Percentiles rank a stretch among this genome's conserved stretches.
Conservation (phyloP, 2,797 vertebrate genomes). For the Margarornis squamiger region DNA sequence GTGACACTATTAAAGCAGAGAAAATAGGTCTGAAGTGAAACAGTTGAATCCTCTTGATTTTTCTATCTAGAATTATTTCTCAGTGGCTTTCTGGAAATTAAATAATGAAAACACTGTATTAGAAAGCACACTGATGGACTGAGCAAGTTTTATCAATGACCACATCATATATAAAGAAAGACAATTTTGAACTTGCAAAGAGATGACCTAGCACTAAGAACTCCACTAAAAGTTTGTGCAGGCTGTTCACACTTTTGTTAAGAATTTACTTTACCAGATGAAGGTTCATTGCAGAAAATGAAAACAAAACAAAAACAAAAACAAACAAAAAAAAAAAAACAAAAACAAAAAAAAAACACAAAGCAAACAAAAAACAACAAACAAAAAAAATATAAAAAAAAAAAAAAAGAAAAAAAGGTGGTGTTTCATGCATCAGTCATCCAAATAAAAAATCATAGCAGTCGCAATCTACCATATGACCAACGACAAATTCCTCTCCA, state of each 20-base stretch:
- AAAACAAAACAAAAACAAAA: not conserved
- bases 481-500: not conserved
- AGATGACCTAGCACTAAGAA: not conserved
- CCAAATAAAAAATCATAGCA: not conserved
- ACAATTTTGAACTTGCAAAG: not conserved
- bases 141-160: not conserved
- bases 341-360: not conserved
- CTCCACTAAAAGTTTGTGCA: not conserved
- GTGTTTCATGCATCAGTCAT: not conserved
- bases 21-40: not conserved
- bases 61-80: not conserved
- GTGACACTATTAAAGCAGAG: not conserved
- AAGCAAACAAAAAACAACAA: too few relatives aligned
- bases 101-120: not conserved
- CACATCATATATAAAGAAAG: not conserved
- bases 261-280: not conserved
- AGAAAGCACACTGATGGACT: fast-evolving
- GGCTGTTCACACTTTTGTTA: not conserved
- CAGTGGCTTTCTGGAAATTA: not conserved
- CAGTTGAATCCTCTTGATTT: not conserved
- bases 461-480: not conserved
- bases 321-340: not conserved
- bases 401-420: fast-evolving
- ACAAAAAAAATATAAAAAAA: too few relatives aligned
- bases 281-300: not conserved